Evolutionary conservation across 2,113 vertebrate genomes (phyloP), one percentile per base, ranked within the genome.

Genomic region (Pao palembangensis): DNA sequence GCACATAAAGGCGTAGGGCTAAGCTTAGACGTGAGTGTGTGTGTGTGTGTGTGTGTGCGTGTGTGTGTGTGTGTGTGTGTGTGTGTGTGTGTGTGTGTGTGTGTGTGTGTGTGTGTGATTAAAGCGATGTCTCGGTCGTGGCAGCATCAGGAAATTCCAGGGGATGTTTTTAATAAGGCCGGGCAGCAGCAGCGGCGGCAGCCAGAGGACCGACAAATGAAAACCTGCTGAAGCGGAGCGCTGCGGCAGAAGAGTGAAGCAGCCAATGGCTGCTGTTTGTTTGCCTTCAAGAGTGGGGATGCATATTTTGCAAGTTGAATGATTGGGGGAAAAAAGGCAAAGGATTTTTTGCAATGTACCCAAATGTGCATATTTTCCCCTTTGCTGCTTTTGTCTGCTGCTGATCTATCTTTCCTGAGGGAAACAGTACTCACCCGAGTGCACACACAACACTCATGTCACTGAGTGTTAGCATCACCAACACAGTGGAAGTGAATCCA

Each of bases 151-250:
- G 87, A 92, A 89, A 92, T 91, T 91, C 87, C 88, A 85, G 56
- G 69, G 87, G 87, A 91, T 92, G 88, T 90, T 90, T 90, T 88
- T 81, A 91, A 90, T 91, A 88, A 91, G 78, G 58, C 14, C 2
- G 41, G 55, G 67, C 80, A 79, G 78, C 66, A 16, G 76, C 73
- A 79, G 62, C 80, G 78, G 78, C 66, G 17, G 76, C 74, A 77
- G 62, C 71, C 78, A 82, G 73, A 79, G 78, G 81, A 64, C 79
- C 76, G 71, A 76, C 71, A 88, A 89, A 91, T 87, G 76, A 88
- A 83, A 89, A 85, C 81, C 83, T 84, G 84, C 82, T 87, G 87
- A 87, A 79, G 71, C 63, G 64, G 55, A 76, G 75, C 75, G 42
- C 68, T 73, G 14, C 38, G 69, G 44, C 53, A 67, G 55, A 73